Evolutionary conservation across 2,888 invertebrate genomes (phyloP), one percentile per base, ranked within the genome.

Genomic region (Teleiodes luculella): DNA sequence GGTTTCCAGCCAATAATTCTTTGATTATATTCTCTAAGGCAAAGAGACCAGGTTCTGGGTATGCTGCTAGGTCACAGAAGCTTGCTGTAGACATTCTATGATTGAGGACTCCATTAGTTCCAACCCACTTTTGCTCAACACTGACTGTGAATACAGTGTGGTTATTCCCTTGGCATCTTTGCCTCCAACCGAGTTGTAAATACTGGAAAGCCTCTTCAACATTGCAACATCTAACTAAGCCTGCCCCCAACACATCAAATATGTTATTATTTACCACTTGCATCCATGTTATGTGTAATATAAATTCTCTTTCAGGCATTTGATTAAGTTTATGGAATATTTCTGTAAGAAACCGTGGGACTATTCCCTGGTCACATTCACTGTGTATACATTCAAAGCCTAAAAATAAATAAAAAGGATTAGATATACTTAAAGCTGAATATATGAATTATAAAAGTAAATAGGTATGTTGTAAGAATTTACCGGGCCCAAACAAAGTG

Each of bases 101-200:
- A 66, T 94, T 93, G 1, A 94, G 86, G 14, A 92, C 87, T 18
- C 93, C 92, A 69, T 94, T 93, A 20, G 92, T 90, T 3, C 91
- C 91, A 4, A 93, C 90, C 93, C 94, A 94, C 63, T 94, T 93
- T 68, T 95, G 95, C 70, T 95, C 94, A 63, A 95, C 85, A 37
- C 94, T 94, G 0, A 95, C 87, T 2, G 94, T 94, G 62, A 95
- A 94, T 0, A 95, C 89, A 5, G 93, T 92, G 65, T 95, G 94
- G 35, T 91, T 90, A 58, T 91, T 91, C n/a, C 91, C 90, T 28
- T 83, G 84, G 66, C 92, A 89, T 54, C 80, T 74, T 57, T 87
- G 85, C 57, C 92, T 90, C 83, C 94, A 90, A 0, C 94, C 95
- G 53, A 93, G 65, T 66, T 94, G 93, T 50, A 95, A 80, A 73